Percentiles rank a stretch among this genome's conserved stretches.
Conservation (phyloP, 2,797 vertebrate genomes). For the Glossophaga mutica region DNA sequence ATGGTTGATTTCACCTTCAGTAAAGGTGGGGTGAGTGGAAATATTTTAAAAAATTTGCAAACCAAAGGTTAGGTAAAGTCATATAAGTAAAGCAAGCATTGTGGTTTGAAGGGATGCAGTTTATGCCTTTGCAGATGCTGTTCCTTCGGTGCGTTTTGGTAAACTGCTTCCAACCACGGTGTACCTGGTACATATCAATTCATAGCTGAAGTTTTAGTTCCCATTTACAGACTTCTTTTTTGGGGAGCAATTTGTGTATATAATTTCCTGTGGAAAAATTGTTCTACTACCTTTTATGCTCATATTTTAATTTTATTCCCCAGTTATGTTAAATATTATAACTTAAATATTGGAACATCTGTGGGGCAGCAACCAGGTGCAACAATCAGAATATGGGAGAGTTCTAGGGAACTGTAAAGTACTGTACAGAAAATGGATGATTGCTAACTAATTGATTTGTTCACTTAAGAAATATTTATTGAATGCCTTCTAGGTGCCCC, state of each 20-base stretch:
- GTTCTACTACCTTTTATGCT: not conserved
- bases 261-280: not conserved
- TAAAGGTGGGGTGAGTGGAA: not conserved
- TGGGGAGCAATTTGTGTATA: not conserved
- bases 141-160: not conserved
- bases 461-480: not conserved
- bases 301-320: not conserved
- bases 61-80: not conserved
- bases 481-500: not conserved
- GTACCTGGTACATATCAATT: not conserved
- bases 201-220: not conserved
- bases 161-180: not conserved
- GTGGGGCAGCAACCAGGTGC: not conserved
- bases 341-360: constrained; percentile 20
- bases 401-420: not conserved
- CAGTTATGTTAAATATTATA: not conserved
- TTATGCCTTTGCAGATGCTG: constrained; percentile 7
- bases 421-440: not conserved
- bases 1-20: not conserved
- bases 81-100: not conserved
- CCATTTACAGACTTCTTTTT: not conserved
- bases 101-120: not conserved
- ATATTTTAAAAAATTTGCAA: not conserved
- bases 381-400: not conserved
- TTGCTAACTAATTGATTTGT: not conserved